A percentile compares a stretch with the other conserved stretches of the same genome.
Evolutionary conservation across 2,113 vertebrate species (phyloP).

Genomic region (Ammodytes dubius): DNA sequence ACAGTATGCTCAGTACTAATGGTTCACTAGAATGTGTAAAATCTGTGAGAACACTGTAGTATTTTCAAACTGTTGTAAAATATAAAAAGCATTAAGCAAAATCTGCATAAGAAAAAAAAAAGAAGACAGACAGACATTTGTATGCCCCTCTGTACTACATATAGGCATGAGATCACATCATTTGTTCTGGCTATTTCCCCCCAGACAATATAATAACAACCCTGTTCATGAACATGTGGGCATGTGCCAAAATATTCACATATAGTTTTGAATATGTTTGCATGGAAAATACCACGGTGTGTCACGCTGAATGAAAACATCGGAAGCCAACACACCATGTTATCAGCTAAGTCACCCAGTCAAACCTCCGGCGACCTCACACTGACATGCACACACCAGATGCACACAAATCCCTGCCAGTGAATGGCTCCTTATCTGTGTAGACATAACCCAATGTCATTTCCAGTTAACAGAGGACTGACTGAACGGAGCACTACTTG

Average conservation of each 20-base stretch:
- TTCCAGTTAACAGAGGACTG: conserved; percentile 22
- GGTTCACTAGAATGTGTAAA: background rate
- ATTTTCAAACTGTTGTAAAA: background rate
- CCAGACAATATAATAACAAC: background rate
- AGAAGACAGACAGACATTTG: background rate
- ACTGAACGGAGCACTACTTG: conserved; percentile 12
- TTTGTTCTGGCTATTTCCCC: background rate
- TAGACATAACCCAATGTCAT: conserved; percentile 14
- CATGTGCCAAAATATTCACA: background rate
- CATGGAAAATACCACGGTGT: conserved; percentile 10
- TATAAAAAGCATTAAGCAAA: background rate
- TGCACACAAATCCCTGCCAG: conserved; percentile 17
- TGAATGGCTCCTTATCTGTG: conserved; percentile 38
- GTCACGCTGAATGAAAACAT: conserved; percentile 26
- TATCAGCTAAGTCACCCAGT: background rate
- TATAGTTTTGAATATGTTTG: conserved; percentile 31
- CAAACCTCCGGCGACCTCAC: background rate
- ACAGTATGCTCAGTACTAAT: background rate
- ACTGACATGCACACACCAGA: conserved; percentile 6
- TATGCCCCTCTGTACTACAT: background rate
- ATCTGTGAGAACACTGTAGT: background rate
- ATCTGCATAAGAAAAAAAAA: background rate
- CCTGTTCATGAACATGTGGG: background rate
- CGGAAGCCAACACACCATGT: background rate
- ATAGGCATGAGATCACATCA: too few relatives aligned